Conservation (phyloP, 2,888 invertebrate species). For the Agonopterix alstromeriana region DNA sequence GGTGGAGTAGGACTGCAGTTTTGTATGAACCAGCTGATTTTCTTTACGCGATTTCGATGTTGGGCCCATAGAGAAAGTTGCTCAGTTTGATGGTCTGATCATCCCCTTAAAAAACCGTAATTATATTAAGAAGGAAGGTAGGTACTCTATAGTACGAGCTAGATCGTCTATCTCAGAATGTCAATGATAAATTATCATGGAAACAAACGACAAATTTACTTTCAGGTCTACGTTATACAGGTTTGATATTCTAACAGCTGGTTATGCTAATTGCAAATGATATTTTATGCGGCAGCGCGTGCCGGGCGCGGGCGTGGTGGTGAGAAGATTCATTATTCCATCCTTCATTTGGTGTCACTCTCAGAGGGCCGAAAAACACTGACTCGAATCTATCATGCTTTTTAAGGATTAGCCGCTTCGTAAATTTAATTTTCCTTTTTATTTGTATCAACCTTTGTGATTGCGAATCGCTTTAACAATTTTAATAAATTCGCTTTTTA, state of each 20-base stretch:
- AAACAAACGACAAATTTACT: too few species aligned
- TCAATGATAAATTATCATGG: too few species aligned
- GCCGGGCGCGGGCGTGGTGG: slow-evolving; percentile 42
- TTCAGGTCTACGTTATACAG: not conserved
- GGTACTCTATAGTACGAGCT: too few species aligned
- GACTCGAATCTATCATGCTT: slow-evolving; percentile 19
- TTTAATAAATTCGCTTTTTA: too few species aligned
- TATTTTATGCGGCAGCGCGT: slow-evolving; percentile 48
- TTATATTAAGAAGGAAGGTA: too few species aligned
- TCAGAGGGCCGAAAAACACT: slow-evolving; percentile 30
- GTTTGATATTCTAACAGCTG: slow-evolving; percentile 31
- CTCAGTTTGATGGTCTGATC: too few species aligned
- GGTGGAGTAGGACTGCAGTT: too few species aligned
- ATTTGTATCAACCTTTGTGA: not conserved
- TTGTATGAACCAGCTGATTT: too few species aligned
- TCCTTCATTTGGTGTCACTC: slow-evolving; percentile 58
- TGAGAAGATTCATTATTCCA: slow-evolving; percentile 48
- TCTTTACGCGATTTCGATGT: too few species aligned
- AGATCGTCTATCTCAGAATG: not conserved
- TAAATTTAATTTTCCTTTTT: slow-evolving; percentile 12
- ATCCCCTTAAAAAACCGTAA: too few species aligned
- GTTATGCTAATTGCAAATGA: slow-evolving; percentile 48
- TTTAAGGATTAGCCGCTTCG: slow-evolving; percentile 26
- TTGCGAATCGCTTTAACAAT: not conserved
- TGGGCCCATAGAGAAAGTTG: too few species aligned